phyloP scores from a whole-genome alignment of 35 echinoderm and acorn worm species.

The Lytechinus variegatus region DNA sequence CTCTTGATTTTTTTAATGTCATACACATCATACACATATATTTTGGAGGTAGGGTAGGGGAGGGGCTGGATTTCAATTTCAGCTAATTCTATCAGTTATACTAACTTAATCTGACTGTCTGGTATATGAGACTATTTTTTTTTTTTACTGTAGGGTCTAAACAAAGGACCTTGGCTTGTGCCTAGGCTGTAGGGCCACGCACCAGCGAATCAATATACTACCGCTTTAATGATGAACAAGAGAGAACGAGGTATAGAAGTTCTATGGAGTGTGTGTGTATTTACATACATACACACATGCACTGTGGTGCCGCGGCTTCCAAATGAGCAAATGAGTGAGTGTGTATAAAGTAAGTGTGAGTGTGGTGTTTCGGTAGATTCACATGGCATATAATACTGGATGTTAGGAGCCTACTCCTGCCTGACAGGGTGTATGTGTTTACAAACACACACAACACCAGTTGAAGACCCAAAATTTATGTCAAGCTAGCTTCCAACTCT shows the following conservation, averaged over 20 bases:
- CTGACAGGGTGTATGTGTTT: neutral
- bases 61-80: neutral
- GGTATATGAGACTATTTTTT: neutral
- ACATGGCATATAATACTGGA: neutral
- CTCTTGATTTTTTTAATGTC: too few relatives aligned
- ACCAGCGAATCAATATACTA: conserved; percentile 49
- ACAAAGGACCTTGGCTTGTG: conserved; percentile 56
- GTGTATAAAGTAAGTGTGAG: neutral
- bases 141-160: conserved; percentile 25
- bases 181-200: conserved; percentile 42
- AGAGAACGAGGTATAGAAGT: neutral
- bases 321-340: conserved; percentile 10
- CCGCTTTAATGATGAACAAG: conserved; percentile 29
- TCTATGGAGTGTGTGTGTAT: neutral
- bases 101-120: neutral
- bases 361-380: conserved; percentile 1
- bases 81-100: neutral
- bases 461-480: neutral
- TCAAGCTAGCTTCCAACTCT: conserved; percentile 23
- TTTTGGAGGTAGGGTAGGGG: neutral
- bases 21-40: too few relatives aligned
- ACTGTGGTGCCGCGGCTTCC: neutral
- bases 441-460: conserved; percentile 27
- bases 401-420: conserved; percentile 11
- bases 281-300: conserved; percentile 29